These are phyloP conservation scores for Eupelmus urozonus DNA, from an alignment of 2,888 invertebrate genomes.

Conservation along the genomic window DNA sequence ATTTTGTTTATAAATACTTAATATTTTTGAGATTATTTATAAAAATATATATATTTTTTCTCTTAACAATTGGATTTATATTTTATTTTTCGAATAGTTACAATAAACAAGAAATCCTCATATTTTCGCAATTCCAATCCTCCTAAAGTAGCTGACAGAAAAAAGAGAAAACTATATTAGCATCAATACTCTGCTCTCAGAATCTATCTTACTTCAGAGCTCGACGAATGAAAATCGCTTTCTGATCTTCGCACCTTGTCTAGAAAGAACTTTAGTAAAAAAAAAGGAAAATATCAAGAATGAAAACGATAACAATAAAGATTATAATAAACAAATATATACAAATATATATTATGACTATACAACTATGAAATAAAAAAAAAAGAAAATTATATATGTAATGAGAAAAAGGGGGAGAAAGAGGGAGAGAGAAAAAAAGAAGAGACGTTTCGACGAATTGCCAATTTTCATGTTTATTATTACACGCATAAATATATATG, in stretches of 20 bases:
- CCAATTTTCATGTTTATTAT: conserved; percentile 32
- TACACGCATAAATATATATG: conserved; percentile 30
- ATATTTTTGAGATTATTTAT: background rate
- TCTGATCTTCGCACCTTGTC: conserved; percentile 5
- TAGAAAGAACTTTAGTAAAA: background rate
- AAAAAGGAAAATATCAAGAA: no score
- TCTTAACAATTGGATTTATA: background rate
- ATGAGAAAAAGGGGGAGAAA: conserved; percentile 47
- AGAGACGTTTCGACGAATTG: conserved; percentile 39
- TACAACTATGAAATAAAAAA: conserved; percentile 18
- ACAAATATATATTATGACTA: conserved; percentile 26
- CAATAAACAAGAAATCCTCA: background rate
- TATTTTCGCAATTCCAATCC: background rate
- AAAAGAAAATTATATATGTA: conserved; percentile 36
- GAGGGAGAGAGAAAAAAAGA: conserved; percentile 39
- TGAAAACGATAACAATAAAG: conserved; percentile 15
- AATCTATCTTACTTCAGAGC: background rate
- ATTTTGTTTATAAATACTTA: no score
- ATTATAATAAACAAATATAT: conserved; percentile 29
- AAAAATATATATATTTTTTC: background rate
- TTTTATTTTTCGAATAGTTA: background rate
- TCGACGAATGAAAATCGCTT: conserved; percentile 8
- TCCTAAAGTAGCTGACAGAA: background rate
- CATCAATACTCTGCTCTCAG: conserved; percentile 14
- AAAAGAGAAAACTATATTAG: conserved; percentile 6